A percentile compares a stretch with the other conserved stretches of the same genome.
Evolutionary conservation across 2,888 invertebrate genomes (phyloP).

Genomic region (Geophilus truncorum): DNA sequence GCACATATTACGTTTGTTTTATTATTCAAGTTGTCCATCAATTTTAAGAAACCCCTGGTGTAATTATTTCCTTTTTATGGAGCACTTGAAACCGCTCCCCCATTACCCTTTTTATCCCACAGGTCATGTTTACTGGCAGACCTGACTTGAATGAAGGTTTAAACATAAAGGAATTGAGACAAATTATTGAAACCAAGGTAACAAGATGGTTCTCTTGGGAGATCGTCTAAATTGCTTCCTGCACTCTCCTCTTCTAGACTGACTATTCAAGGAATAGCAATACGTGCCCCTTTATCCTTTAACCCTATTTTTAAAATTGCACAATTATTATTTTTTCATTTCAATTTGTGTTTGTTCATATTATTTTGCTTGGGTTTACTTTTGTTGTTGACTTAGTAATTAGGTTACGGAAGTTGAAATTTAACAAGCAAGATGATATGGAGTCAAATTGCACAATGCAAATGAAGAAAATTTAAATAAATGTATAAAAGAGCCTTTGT

Average conservation of each 20-base stretch:
- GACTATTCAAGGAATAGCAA: neutral
- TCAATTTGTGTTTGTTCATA: neutral
- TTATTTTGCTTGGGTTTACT: neutral
- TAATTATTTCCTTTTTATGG: neutral
- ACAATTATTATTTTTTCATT: neutral
- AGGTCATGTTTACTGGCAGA: neutral
- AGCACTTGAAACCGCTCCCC: neutral
- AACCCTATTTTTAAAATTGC: neutral
- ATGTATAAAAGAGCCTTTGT: neutral
- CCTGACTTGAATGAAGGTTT: neutral
- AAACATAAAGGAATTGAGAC: conserved; percentile 2
- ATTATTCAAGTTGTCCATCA: neutral
- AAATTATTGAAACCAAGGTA: conserved; percentile 18
- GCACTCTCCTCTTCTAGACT: neutral
- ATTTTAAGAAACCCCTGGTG: neutral
- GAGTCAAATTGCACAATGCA: conserved; percentile 19
- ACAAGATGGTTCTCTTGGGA: neutral
- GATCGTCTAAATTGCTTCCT: conserved; percentile 1
- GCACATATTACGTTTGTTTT: too few species aligned
- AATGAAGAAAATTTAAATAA: neutral
- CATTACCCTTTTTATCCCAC: neutral
- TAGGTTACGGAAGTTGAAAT: neutral
- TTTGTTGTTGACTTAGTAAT: neutral
- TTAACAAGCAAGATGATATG: neutral
- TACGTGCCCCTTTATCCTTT: neutral